A percentile compares a stretch with the other conserved stretches of the same genome.
phyloP scores from a whole-genome alignment of 2,797 vertebrate genomes.

The Coccyzus lansbergi region DNA sequence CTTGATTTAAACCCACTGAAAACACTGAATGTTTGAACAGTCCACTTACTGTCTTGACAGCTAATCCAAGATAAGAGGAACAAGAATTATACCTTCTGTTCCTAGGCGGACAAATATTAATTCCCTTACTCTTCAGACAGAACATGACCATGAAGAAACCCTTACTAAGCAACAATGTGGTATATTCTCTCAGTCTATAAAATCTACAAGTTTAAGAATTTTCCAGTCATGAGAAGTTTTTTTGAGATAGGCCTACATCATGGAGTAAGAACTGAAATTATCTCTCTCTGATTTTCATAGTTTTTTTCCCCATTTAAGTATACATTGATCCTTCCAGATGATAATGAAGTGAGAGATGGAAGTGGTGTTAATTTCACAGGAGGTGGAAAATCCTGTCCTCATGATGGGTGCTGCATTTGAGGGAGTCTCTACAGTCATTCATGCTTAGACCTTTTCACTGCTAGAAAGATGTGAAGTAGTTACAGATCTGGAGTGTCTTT shows the following conservation, averaged over 20 bases:
- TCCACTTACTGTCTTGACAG: not conserved
- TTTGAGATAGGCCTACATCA: not conserved
- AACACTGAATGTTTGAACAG: slow-evolving; percentile 1
- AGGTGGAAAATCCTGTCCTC: not conserved
- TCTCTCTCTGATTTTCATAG: not conserved
- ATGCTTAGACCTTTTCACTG: not conserved
- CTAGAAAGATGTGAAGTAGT: not conserved
- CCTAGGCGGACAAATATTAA: slow-evolving; percentile 3
- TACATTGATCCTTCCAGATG: not conserved
- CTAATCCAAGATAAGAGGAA: slow-evolving; percentile 13
- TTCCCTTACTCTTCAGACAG: not conserved
- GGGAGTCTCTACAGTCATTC: not conserved
- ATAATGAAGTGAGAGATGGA: not conserved
- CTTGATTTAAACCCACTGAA: not conserved
- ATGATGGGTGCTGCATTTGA: not conserved
- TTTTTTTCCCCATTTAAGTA: not conserved
- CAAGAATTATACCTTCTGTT: not conserved
- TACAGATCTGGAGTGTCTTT: not conserved
- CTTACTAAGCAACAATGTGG: not conserved
- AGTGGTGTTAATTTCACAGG: not conserved
- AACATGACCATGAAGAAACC: not conserved
- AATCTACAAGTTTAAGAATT: not conserved
- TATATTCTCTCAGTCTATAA: not conserved
- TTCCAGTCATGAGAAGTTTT: not conserved
- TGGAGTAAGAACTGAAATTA: not conserved